Evolutionary conservation across 2,113 vertebrate genomes (phyloP), one percentile per base, ranked within the genome.

Genomic region (Orientallactaga bullata): DNA sequence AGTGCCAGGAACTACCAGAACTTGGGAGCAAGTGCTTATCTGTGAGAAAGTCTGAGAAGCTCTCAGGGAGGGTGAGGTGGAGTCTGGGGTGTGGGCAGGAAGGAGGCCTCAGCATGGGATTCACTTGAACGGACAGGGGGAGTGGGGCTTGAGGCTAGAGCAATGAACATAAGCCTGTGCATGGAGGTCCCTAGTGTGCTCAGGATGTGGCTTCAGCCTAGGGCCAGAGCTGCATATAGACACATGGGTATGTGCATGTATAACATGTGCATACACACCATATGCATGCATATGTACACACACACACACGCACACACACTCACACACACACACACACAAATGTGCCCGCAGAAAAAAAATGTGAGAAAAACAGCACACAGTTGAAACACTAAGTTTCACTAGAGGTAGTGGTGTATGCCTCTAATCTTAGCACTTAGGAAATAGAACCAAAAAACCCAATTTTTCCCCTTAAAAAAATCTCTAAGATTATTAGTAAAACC

Each of bases 91-190:
- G 77, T 2, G 10, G 58, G 18, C 35, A 13, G 8, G 20, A 28
- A 42, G 83, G 72, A 58, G 80, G 28, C 51, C 15, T 0, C 0
- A 17, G n/a, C 10, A 4, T 12, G 20, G 71, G 76, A 63, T 16
- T 39, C 28, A 10, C 3, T 0, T 0, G 39, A 51, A n/a, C 47
- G 42, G 72, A 74, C 7, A 28, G 74, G 17, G 55, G 9, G 61
- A 63, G 61, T 1, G 5, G 32, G 51, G 30, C 35, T 3, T 7
- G 55, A 72, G 61, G n/a, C 39, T 24, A 8, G 2, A n/a, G 35
- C 77, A 32, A 21, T 1, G 15, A 35, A 1, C 12, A 0, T 2
- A 35, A 73, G 37, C n/a, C 37, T 42, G 30, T 18, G n/a, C 16
- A 3, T 9, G 18, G 8, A 7, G n/a, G 42, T 18, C 55, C 37